A percentile compares a stretch with the other conserved stretches of the same genome.
These are phyloP conservation scores for Lobophora halterata DNA, from an alignment of 2,888 invertebrate species.

Conservation along the genomic window DNA sequence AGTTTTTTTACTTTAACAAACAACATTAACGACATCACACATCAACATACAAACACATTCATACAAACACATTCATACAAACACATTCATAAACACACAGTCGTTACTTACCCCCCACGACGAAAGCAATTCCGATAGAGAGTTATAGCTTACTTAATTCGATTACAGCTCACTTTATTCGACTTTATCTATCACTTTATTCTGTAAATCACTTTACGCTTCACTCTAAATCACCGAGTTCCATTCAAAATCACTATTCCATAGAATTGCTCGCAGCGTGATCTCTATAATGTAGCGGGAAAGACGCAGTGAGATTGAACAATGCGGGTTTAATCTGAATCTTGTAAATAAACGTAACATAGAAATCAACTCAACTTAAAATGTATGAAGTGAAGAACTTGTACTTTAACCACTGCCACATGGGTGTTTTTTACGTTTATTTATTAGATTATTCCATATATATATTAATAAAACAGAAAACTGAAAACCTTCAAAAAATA, in stretches of 20 bases:
- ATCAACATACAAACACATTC: not conserved
- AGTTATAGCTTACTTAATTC: constrained; percentile 19
- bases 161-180: constrained; percentile 13
- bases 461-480: too few species aligned
- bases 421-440: too few species aligned
- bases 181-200: constrained; percentile 15
- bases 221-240: constrained; percentile 12
- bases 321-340: too few species aligned
- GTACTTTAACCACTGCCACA: too few species aligned
- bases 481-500: too few species aligned
- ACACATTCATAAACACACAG: not conserved
- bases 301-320: too few species aligned
- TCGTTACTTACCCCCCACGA: not conserved
- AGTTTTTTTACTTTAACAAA: too few species aligned
- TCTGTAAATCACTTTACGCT: constrained; percentile 17
- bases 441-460: too few species aligned
- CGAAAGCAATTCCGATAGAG: constrained; percentile 17
- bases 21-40: too few species aligned
- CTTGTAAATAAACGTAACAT: too few species aligned
- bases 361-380: too few species aligned
- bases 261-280: constrained; percentile 25
- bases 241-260: constrained; percentile 17
- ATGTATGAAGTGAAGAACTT: too few species aligned
- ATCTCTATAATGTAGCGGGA: constrained; percentile 15
- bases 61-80: not conserved